Evolutionary conservation across 2,113 vertebrate species (phyloP).

Genomic region (Tonatia bakeri): DNA sequence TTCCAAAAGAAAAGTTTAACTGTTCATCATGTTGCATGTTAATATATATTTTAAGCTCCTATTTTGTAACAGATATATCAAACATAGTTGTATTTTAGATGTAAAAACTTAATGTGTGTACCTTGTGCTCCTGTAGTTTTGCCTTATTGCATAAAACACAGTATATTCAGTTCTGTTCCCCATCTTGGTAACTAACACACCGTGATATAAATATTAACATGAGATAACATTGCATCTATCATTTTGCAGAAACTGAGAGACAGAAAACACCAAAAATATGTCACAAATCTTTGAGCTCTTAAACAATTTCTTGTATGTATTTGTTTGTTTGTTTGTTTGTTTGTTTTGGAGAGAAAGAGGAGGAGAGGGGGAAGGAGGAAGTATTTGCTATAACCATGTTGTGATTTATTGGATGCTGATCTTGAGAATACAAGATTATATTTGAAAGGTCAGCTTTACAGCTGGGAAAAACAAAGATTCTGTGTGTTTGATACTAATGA

Average conservation of each 20-base stretch:
- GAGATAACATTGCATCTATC: not conserved
- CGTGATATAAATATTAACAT: not conserved
- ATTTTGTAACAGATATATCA: not conserved
- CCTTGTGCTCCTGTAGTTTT: not conserved
- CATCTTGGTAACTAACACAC: not conserved
- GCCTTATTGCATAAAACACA: not conserved
- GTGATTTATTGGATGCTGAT: conserved; percentile 56
- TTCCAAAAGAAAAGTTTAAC: not conserved
- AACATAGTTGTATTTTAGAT: not conserved
- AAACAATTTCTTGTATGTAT: not conserved
- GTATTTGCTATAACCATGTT: conserved; percentile 6
- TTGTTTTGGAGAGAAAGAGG: not conserved
- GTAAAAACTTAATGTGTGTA: not conserved
- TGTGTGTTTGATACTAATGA: conserved; percentile 52
- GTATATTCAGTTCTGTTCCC: not conserved
- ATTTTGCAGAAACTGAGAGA: not conserved
- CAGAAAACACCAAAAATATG: not conserved
- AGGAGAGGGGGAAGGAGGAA: not conserved
- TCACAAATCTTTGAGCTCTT: not conserved
- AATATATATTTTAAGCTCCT: not conserved
- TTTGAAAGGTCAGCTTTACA: conserved; percentile 54
- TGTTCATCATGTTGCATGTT: not conserved
- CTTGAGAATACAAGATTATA: conserved; percentile 36
- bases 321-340: not conserved
- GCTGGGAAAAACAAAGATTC: conserved; percentile 23